phyloP scores from a whole-genome alignment of 2,888 invertebrate genomes.

The Nymphalis urticae region DNA sequence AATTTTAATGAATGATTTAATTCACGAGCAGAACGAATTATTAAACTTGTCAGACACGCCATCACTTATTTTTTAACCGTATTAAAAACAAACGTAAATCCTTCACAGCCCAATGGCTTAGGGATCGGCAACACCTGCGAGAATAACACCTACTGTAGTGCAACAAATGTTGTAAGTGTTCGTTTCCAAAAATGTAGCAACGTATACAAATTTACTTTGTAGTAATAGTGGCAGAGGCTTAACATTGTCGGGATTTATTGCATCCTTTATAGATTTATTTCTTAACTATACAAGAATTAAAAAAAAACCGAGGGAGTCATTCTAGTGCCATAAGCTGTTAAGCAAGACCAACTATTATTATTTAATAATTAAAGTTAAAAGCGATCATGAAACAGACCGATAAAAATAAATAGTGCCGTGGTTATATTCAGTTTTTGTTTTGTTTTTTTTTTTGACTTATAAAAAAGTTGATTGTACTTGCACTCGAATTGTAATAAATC shows the following conservation, averaged over 20 bases:
- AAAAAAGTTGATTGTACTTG: too few relatives aligned
- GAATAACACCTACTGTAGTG: background rate
- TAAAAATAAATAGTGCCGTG: background rate
- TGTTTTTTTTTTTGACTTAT: background rate
- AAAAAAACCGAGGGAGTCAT: too few relatives aligned
- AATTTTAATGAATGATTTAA: constrained; percentile 7
- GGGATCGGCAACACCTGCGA: background rate
- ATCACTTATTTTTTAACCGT: constrained; percentile 30
- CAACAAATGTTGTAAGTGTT: background rate
- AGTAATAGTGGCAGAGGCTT: too few relatives aligned
- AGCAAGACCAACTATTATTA: background rate
- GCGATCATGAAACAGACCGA: background rate
- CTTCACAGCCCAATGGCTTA: background rate
- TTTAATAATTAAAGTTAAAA: constrained; percentile 1
- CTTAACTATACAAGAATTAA: too few relatives aligned
- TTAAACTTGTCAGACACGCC: constrained; percentile 56
- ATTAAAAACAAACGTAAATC: background rate
- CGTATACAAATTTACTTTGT: too few relatives aligned
- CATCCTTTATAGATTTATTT: too few relatives aligned
- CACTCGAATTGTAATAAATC: too few relatives aligned
- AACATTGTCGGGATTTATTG: too few relatives aligned
- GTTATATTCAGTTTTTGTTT: background rate
- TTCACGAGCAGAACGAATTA: constrained; percentile 49
- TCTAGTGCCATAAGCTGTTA: too few relatives aligned
- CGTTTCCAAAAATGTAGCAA: too few relatives aligned